These are phyloP conservation scores for Egretta garzetta DNA, from an alignment of 2,113 vertebrate genomes.

Conservation along the genomic window DNA sequence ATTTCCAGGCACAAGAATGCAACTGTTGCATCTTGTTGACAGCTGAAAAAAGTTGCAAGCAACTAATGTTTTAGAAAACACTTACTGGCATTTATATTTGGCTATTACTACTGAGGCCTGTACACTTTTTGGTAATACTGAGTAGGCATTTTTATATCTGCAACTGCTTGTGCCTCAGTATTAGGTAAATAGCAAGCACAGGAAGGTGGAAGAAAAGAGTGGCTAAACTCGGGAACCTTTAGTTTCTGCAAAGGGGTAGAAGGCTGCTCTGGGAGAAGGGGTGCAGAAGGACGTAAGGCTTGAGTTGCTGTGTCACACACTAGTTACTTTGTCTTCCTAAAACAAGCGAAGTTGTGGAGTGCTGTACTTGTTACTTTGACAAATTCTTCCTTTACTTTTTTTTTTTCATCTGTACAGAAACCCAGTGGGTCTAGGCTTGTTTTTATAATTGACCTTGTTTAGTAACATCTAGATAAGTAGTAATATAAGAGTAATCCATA, in stretches of 20 bases:
- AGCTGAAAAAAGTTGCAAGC: neutral
- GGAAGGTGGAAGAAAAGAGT: neutral
- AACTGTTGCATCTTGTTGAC: neutral
- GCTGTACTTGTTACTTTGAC: neutral
- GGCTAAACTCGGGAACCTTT: neutral
- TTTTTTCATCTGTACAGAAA: neutral
- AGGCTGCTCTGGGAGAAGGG: neutral
- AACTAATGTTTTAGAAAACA: neutral
- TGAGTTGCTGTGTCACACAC: neutral
- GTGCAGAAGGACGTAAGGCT: neutral
- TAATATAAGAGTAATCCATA: neutral
- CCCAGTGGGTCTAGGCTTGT: neutral
- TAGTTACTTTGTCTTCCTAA: neutral
- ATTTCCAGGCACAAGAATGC: neutral
- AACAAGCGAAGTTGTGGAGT: neutral
- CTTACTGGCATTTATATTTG: neutral
- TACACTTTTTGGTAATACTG: neutral
- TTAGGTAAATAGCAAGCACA: neutral
- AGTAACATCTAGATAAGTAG: neutral
- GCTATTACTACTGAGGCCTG: neutral
- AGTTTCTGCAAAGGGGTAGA: neutral
- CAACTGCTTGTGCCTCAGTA: neutral
- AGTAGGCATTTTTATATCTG: neutral
- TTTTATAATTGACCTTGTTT: neutral
- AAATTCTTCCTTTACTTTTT: neutral